phyloP scores from a whole-genome alignment of 2,113 vertebrate genomes.

The Oncorhynchus nerka region DNA sequence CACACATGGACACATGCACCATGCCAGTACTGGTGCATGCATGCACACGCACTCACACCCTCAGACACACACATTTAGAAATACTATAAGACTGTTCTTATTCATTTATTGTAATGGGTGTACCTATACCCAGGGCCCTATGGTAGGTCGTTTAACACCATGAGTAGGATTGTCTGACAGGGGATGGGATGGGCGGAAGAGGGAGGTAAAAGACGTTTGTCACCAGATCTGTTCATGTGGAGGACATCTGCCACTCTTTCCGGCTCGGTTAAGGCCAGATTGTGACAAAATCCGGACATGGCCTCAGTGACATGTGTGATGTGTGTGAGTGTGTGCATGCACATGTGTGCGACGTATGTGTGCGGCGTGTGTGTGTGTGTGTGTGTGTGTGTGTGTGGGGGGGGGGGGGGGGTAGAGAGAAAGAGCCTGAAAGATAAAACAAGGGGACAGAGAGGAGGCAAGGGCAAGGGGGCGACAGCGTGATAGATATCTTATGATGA shows the following conservation, averaged over 20 bases:
- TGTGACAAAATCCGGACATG: conserved; percentile 3
- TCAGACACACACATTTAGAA: neutral
- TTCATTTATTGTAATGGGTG: neutral
- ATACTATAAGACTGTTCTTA: no score
- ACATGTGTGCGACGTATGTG: neutral
- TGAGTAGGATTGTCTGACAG: neutral
- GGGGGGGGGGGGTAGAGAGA: no score
- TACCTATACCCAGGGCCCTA: neutral
- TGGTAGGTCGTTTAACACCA: neutral
- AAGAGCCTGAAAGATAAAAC: neutral
- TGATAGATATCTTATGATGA: neutral
- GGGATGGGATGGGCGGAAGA: neutral
- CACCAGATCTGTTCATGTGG: conserved; percentile 17
- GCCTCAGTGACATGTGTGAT: neutral
- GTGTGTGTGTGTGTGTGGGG: no score
- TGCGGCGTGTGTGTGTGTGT: no score
- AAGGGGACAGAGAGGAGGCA: neutral
- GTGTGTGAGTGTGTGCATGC: neutral
- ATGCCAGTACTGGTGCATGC: neutral
- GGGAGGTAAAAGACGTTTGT: conserved; percentile 2
- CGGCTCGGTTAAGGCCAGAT: conserved; percentile 18
- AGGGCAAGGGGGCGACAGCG: neutral
- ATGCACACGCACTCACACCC: neutral
- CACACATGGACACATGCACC: neutral
- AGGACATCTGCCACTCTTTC: conserved; percentile 38